Evolutionary conservation across 2,113 vertebrate species (phyloP).

Genomic region (Fulica atra): DNA sequence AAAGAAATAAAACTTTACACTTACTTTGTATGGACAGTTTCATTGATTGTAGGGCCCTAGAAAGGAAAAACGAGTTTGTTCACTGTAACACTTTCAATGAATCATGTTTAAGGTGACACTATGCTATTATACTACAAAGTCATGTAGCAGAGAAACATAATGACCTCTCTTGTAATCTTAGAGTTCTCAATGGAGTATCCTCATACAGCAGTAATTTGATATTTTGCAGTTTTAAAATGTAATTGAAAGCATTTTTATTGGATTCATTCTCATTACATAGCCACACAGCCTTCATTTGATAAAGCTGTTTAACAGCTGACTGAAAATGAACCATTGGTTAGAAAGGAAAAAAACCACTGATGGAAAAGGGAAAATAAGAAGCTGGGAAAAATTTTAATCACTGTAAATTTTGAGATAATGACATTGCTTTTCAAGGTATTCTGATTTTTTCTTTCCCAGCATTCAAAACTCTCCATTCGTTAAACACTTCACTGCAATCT

Average conservation of each 20-base stretch:
- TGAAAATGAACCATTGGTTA: slow-evolving; percentile 14
- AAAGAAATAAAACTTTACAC: slow-evolving; percentile 4
- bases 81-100: not conserved
- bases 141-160: slow-evolving; percentile 17
- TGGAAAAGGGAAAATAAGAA: not conserved
- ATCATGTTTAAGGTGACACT: slow-evolving; percentile 28
- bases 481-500: not conserved
- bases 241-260: slow-evolving; percentile 49
- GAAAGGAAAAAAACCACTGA: not conserved
- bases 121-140: slow-evolving; percentile 19
- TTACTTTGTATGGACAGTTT: not conserved
- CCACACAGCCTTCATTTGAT: slow-evolving; percentile 31
- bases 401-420: slow-evolving; percentile 5
- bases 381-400: slow-evolving; percentile 4
- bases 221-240: slow-evolving; percentile 54
- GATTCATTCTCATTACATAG: slow-evolving; percentile 32
- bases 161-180: slow-evolving; percentile 21
- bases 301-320: slow-evolving; percentile 29
- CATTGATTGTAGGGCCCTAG: not conserved
- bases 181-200: slow-evolving; percentile 12
- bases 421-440: not conserved
- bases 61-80: slow-evolving; percentile 24
- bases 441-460: not conserved
- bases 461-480: not conserved
- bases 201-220: slow-evolving; percentile 27